Evolutionary conservation across 2,888 invertebrate species (phyloP).

Genomic region (Lingula anatina): DNA sequence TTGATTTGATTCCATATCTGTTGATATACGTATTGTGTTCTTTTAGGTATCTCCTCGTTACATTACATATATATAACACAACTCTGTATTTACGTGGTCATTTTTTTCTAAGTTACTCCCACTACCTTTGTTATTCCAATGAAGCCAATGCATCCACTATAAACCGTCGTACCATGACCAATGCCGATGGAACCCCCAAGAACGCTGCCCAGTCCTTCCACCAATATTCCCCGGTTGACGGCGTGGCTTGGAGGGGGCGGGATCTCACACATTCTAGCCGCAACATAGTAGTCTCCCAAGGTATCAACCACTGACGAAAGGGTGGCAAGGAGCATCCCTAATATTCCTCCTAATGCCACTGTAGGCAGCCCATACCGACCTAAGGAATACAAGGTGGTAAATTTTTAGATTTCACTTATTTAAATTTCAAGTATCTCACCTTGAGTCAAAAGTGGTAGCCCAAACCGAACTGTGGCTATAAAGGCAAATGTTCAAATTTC

Average conservation of each 20-base stretch:
- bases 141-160: slow-evolving; percentile 81
- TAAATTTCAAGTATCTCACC: too few relatives aligned
- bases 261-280: slow-evolving; percentile 65
- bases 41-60: too few relatives aligned
- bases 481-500: too few relatives aligned
- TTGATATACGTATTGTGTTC: too few relatives aligned
- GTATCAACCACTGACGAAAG: slow-evolving; percentile 37
- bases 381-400: slow-evolving; percentile 12
- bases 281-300: slow-evolving; percentile 83
- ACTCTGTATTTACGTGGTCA: too few relatives aligned
- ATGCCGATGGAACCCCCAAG: slow-evolving; percentile 79
- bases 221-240: slow-evolving; percentile 66
- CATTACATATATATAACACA: too few relatives aligned
- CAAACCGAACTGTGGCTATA: too few relatives aligned
- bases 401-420: too few relatives aligned
- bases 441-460: too few relatives aligned
- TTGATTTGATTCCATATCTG: too few relatives aligned
- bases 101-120: not conserved
- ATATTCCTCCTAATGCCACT: slow-evolving; percentile 25
- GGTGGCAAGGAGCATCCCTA: slow-evolving; percentile 34
- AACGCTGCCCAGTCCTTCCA: slow-evolving; percentile 76
- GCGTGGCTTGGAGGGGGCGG: slow-evolving; percentile 79
- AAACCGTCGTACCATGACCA: slow-evolving; percentile 82
- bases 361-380: slow-evolving; percentile 32
- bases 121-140: slow-evolving; percentile 75